Percentiles rank a stretch among this genome's conserved stretches.
phyloP scores from a whole-genome alignment of 2,797 vertebrate species.

The Typhlichthys subterraneus region DNA sequence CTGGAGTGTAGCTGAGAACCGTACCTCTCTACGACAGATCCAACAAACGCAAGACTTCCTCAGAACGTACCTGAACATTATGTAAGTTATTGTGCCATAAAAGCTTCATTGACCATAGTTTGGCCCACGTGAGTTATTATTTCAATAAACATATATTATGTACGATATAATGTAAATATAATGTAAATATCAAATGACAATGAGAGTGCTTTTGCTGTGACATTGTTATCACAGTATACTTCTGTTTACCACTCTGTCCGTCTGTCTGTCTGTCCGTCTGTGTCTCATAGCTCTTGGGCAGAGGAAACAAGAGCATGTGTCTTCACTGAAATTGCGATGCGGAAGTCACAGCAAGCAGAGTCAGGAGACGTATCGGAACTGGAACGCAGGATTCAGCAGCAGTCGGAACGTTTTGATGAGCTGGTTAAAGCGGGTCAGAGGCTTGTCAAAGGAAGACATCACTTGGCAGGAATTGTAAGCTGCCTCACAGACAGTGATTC shows the following conservation, averaged over 20 bases:
- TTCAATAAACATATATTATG: too few species aligned
- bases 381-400: slow-evolving; percentile 67
- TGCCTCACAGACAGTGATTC: neutral
- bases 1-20: slow-evolving; percentile 60
- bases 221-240: neutral
- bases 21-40: slow-evolving; percentile 49
- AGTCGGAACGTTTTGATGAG: slow-evolving; percentile 70
- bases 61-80: slow-evolving; percentile 74
- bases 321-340: slow-evolving; percentile 59
- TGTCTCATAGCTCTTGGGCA: slow-evolving; percentile 70
- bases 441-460: slow-evolving; percentile 70
- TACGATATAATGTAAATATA: too few species aligned
- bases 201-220: too few species aligned
- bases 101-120: neutral
- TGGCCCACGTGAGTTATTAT: too few species aligned
- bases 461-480: slow-evolving; percentile 61
- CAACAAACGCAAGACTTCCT: slow-evolving; percentile 67
- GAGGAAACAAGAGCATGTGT: slow-evolving; percentile 73
- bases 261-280: neutral
- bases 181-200: too few species aligned
- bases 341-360: slow-evolving; percentile 10
- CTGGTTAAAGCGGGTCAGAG: slow-evolving; percentile 65
- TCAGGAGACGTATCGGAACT: slow-evolving; percentile 47
- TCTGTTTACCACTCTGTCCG: neutral
- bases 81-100: slow-evolving; percentile 65